Conservation (phyloP, 2,113 vertebrate genomes). For the Thalassarche chlororhynchos region DNA sequence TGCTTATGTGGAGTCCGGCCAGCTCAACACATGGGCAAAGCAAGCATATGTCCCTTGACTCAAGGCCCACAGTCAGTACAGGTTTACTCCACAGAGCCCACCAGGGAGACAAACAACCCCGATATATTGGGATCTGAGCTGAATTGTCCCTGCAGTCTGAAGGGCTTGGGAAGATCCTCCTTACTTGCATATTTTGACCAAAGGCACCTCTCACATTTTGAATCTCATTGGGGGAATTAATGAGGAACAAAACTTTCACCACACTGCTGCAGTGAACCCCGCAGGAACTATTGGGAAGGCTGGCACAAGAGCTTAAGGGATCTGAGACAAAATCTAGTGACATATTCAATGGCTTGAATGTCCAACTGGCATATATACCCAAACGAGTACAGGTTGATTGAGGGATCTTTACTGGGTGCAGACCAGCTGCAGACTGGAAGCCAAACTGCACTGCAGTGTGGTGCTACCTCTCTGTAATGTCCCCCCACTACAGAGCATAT, state of each 20-base stretch:
- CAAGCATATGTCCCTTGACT: neutral
- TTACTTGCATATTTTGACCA: neutral
- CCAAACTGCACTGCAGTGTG: neutral
- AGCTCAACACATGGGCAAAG: neutral
- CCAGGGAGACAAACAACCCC: fast-evolving
- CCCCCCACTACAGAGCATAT: neutral
- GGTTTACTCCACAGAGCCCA: neutral
- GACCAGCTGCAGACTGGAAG: neutral
- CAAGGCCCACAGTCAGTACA: neutral
- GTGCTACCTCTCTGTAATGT: neutral
- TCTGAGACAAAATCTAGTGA: neutral
- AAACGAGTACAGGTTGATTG: neutral
- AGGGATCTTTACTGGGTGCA: neutral
- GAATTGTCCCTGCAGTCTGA: neutral
- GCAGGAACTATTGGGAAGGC: neutral
- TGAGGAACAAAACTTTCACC: neutral
- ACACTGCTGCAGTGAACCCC: neutral
- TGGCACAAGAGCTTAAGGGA: neutral
- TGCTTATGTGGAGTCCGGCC: neutral
- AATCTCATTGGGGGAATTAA: neutral
- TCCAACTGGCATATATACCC: neutral
- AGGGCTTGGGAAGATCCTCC: neutral
- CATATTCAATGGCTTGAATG: neutral
- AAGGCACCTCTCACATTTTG: neutral
- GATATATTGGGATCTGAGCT: neutral